Base-by-base conservation (phyloP, 1,140 invertebrate species). In the Drosophila leontia region DNA sequence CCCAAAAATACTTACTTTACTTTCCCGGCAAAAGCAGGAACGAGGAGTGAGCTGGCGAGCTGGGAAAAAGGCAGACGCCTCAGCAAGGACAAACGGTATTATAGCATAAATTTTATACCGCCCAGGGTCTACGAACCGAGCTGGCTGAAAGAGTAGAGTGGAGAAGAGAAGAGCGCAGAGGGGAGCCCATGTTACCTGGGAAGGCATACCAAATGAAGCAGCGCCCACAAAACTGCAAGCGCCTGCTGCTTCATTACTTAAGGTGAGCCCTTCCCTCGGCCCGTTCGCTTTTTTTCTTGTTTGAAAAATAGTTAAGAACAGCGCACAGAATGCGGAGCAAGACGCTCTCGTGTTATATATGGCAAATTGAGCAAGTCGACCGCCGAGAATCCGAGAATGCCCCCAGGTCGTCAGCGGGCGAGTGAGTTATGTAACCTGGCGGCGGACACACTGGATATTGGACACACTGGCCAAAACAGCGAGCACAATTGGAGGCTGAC, bases 1-100 rank as follows among this genome's bases (percentile, higher is more conserved):
- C 88, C 88, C 88, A 91, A 91, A 91, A 90, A 90, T 90, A 90
- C 85, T 91, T 87, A 90, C 84, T 90, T 84, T 75, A 87, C 84
- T 75, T 70, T 78, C 61, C 69, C 62, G 58, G 51, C 13, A 34
- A 47, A 51, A 60, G 58, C 50, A 23, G 41, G 26, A 35, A 19
- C 9, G 15, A 11, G 15, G 34, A 53, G 51, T 19, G 19, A 42
- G 11, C 32, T 34, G n/a, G 15, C 6, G 44, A 42, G 56, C 55
- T 50, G 58, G 35, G 44, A 41, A 50, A 37, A 41, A 39, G 63
- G 50, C 70, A 80, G 82, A 74, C 75, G 67, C 63, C 68, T 86
- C 84, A 64, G 77, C 85, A 88, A 85, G 85, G 85, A 90, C 85
- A 85, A 87, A 69, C 78, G 75, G 67, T 81, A 75, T 85, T 90